These are phyloP conservation scores for Eleutherodactylus coqui DNA, from an alignment of 2,797 vertebrate species.

Conservation along the genomic window DNA sequence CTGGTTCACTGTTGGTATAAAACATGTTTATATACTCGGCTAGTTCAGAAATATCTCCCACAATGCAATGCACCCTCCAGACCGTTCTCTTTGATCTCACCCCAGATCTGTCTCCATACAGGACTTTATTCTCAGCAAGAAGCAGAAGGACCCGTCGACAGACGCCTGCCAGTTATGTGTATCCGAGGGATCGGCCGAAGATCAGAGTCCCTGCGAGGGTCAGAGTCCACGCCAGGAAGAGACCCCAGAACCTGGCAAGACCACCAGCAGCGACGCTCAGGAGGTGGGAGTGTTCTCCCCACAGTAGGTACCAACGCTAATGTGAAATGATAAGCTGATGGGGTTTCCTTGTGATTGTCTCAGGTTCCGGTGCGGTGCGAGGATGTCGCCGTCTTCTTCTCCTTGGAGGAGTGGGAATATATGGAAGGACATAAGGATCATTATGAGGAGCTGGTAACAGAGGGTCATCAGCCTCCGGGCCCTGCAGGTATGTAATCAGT, in stretches of 20 bases:
- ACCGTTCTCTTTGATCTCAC: background rate
- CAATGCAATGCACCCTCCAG: no score
- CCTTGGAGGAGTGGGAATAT: conserved; percentile 26
- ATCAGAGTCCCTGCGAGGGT: background rate
- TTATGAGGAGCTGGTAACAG: background rate
- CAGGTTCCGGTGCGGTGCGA: conserved; percentile 22
- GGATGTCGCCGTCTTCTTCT: background rate
- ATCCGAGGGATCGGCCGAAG: background rate
- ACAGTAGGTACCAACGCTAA: background rate
- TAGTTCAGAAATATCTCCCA: no score
- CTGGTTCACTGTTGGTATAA: no score
- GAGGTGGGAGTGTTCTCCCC: background rate
- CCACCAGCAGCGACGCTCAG: background rate
- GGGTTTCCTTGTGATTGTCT: background rate
- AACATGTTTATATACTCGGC: no score
- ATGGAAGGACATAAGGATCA: conserved; percentile 24
- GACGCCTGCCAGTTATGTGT: background rate
- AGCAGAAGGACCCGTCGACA: background rate
- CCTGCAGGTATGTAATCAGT: background rate
- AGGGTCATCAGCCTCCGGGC: background rate
- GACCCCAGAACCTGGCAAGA: background rate
- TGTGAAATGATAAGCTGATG: background rate
- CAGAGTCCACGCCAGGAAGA: background rate
- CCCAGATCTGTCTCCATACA: background rate
- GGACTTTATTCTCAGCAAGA: conserved; percentile 22